These are phyloP conservation scores for Rhopilema esculentum DNA, from an alignment of 30 jellyfish, hydroid and myxozoan genomes.

Conservation along the genomic window DNA sequence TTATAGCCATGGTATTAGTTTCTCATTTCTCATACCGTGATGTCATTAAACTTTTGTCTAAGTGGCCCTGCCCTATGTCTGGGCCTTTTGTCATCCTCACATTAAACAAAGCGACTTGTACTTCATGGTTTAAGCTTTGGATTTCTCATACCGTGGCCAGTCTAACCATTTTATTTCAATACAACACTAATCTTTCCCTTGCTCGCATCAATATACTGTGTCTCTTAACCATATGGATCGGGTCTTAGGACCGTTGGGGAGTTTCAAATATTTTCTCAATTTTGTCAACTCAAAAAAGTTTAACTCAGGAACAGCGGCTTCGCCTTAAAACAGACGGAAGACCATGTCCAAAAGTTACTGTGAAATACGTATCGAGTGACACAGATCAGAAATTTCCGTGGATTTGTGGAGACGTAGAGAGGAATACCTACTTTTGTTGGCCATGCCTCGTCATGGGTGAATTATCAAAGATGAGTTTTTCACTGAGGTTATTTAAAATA, in stretches of 20 bases:
- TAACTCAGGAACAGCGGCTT: slow-evolving; percentile 10
- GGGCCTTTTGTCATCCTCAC: not conserved
- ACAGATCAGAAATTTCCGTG: slow-evolving; percentile 15
- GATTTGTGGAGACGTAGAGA: slow-evolving; percentile 22
- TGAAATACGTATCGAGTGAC: slow-evolving; percentile 22
- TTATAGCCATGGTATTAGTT: not conserved
- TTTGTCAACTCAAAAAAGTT: slow-evolving; percentile 16
- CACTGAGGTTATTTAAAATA: not conserved
- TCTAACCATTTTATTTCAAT: slow-evolving; percentile 9
- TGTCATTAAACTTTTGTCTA: not conserved
- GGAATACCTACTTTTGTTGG: not conserved
- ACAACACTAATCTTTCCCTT: slow-evolving; percentile 4
- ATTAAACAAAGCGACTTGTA: not conserved
- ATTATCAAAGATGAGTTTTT: slow-evolving; percentile 15
- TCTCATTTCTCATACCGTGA: not conserved
- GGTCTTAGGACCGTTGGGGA: slow-evolving; percentile 3
- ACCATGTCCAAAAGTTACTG: not conserved
- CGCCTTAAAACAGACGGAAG: slow-evolving; percentile 17
- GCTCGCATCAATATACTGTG: not conserved
- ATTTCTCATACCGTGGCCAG: slow-evolving; percentile 22
- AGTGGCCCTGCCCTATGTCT: not conserved
- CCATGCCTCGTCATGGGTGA: slow-evolving; percentile 10
- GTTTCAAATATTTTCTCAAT: slow-evolving; percentile 3
- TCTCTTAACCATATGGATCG: not conserved
- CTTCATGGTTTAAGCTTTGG: not conserved